Evolutionary conservation across 2,888 invertebrate genomes (phyloP).

Genomic region (Eilema caniola): DNA sequence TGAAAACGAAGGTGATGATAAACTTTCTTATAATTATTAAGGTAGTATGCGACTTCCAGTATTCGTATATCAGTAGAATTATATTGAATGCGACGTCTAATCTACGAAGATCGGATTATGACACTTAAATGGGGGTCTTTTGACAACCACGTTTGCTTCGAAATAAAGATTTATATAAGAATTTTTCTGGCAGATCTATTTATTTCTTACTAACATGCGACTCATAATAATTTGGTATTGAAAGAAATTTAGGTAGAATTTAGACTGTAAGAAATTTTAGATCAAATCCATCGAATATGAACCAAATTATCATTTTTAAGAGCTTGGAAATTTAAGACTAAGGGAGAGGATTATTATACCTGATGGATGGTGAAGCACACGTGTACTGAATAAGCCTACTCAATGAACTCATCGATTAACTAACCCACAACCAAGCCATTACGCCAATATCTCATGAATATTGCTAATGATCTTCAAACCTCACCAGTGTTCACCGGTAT

Average conservation of each 20-base stretch:
- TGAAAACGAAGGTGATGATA: too few species aligned
- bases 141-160: conserved; percentile 37
- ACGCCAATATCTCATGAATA: too few species aligned
- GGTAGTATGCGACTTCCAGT: conserved; percentile 23
- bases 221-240: not conserved
- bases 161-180: conserved; percentile 30
- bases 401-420: conserved; percentile 14
- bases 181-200: not conserved
- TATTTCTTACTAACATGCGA: not conserved
- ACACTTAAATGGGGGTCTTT: conserved; percentile 48
- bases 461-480: not conserved
- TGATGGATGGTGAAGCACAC: not conserved
- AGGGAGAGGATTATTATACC: too few species aligned
- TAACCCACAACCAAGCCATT: not conserved
- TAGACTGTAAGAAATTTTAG: too few species aligned
- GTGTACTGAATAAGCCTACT: not conserved
- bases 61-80: conserved; percentile 14
- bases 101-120: conserved; percentile 53
- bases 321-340: too few species aligned
- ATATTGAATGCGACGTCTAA: conserved; percentile 38
- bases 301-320: too few species aligned
- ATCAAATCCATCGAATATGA: too few species aligned
- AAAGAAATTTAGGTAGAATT: too few species aligned
- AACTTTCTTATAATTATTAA: too few species aligned
- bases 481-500: too few species aligned